phyloP scores from a whole-genome alignment of 1,140 invertebrate genomes.

The Polypedilum vanderplanki region DNA sequence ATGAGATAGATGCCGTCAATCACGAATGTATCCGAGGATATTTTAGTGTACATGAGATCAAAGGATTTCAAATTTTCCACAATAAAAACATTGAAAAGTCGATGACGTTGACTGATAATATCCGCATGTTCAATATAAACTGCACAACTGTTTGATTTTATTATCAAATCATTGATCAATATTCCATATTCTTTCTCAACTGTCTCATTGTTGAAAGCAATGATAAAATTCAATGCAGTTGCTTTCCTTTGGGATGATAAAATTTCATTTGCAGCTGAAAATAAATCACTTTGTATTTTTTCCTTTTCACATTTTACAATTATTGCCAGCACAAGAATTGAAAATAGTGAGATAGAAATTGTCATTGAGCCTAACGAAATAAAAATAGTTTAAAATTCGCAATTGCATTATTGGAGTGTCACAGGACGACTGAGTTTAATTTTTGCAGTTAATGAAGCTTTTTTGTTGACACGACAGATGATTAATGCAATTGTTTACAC shows the following conservation, averaged over 20 bases:
- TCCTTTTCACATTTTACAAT: too few relatives aligned
- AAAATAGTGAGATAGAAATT: too few relatives aligned
- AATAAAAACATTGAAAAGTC: background rate
- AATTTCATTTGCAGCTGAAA: background rate
- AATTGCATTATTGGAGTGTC: background rate
- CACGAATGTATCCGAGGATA: background rate
- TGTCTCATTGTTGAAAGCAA: slow-evolving; percentile 1
- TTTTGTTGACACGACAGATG: background rate
- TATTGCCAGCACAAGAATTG: too few relatives aligned
- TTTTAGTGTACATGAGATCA: background rate
- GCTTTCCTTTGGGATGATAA: background rate
- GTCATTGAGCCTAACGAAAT: too few relatives aligned
- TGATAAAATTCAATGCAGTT: background rate
- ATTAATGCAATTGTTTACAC: too few relatives aligned
- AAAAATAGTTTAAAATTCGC: too few relatives aligned
- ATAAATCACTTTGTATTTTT: background rate
- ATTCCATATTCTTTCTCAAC: background rate
- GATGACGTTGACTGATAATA: background rate
- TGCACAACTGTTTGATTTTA: background rate
- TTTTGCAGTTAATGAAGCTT: too few relatives aligned
- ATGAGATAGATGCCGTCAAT: slow-evolving; percentile 9
- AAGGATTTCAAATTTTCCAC: background rate
- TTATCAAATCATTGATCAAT: slow-evolving; percentile 7
- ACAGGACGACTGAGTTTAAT: background rate
- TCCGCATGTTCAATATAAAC: background rate